Evolutionary conservation across 1,140 invertebrate genomes (phyloP).

Genomic region (Drosophila ohnishii): DNA sequence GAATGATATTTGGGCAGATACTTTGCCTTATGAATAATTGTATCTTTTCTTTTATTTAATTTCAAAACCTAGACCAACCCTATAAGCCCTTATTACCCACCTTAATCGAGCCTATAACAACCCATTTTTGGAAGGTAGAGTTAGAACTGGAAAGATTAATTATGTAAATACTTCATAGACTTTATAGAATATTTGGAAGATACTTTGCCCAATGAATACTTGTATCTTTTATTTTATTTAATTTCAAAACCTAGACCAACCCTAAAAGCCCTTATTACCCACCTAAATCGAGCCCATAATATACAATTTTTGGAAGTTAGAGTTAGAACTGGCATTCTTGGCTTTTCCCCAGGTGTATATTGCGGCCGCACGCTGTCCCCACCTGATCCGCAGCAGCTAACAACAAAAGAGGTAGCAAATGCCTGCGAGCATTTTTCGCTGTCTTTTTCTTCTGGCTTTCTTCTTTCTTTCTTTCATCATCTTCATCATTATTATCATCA

Average conservation of each 20-base stretch:
- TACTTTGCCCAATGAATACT: too few relatives aligned
- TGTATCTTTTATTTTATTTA: background rate
- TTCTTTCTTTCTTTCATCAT: slow-evolving; percentile 51
- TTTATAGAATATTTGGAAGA: too few relatives aligned
- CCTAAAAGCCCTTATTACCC: background rate
- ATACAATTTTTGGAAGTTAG: background rate
- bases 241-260: background rate
- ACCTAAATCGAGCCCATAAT: too few relatives aligned
- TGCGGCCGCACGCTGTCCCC: slow-evolving; percentile 29
- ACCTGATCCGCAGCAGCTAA: slow-evolving; percentile 49
- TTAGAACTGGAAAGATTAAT: too few relatives aligned
- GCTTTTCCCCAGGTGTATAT: slow-evolving; percentile 22
- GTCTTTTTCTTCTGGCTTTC: slow-evolving; percentile 63
- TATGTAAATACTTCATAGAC: too few relatives aligned
- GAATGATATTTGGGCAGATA: too few relatives aligned
- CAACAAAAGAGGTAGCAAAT: slow-evolving; percentile 52
- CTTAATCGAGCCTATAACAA: too few relatives aligned
- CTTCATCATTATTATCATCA: slow-evolving; percentile 15
- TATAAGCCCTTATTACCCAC: too few relatives aligned
- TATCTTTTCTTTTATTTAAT: too few relatives aligned
- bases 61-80: too few relatives aligned
- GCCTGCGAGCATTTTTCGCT: slow-evolving; percentile 63
- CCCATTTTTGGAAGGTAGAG: too few relatives aligned
- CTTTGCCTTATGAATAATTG: too few relatives aligned
- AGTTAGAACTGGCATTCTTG: background rate